Percentiles rank a stretch among this genome's conserved stretches.
phyloP scores from a whole-genome alignment of 2,888 invertebrate species.

The Cosmorhoe ocellata region DNA sequence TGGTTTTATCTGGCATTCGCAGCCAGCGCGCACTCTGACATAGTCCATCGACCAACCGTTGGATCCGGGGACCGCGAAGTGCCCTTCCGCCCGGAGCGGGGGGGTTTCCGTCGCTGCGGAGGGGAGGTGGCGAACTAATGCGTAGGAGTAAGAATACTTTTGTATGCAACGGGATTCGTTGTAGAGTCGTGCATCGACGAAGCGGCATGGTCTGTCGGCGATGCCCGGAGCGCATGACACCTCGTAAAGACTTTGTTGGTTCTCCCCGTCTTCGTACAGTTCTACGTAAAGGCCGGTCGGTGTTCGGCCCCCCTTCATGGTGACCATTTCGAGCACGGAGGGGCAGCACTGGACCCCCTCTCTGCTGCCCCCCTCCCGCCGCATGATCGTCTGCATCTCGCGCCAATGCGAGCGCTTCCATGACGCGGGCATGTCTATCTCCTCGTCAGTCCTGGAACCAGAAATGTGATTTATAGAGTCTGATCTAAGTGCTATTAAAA shows the following conservation, averaged over 20 bases:
- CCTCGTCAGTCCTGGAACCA: constrained; percentile 68
- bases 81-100: constrained; percentile 62
- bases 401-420: constrained; percentile 83
- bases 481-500: too few relatives aligned
- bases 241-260: constrained; percentile 89
- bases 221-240: constrained; percentile 88
- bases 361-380: constrained; percentile 72
- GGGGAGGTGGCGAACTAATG: constrained; percentile 85
- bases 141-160: constrained; percentile 92
- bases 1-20: constrained; percentile 89
- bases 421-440: constrained; percentile 65
- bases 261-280: constrained; percentile 87
- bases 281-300: constrained; percentile 87
- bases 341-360: constrained; percentile 90
- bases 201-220: constrained; percentile 87
- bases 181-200: constrained; percentile 86
- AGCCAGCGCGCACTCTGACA: constrained; percentile 91
- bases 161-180: constrained; percentile 91
- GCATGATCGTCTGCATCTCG: constrained; percentile 85
- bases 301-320: constrained; percentile 89
- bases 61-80: constrained; percentile 77
- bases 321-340: constrained; percentile 88
- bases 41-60: constrained; percentile 91
- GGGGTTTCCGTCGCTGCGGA: constrained; percentile 70
- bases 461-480: neutral